A percentile compares a stretch with the other conserved stretches of the same genome.
phyloP scores from a whole-genome alignment of 2,888 invertebrate genomes.

The Hetaerina titia region DNA sequence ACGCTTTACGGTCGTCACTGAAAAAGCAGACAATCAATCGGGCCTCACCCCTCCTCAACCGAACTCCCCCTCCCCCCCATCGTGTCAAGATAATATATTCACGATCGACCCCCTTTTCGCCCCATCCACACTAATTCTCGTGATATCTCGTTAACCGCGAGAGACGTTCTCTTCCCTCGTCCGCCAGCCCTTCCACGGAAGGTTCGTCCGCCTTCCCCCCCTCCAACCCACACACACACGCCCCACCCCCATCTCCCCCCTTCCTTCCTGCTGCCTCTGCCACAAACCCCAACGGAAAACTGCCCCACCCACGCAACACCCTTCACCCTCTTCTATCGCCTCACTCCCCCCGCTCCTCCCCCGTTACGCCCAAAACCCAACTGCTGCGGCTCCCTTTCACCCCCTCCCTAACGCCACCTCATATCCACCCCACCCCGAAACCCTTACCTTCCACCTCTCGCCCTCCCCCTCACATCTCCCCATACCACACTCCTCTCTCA shows the following conservation, averaged over 20 bases:
- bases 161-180: not conserved
- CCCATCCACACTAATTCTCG: conserved; percentile 58
- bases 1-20: not conserved
- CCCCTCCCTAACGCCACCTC: too few relatives aligned
- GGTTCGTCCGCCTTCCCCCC: not conserved
- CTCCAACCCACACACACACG: not conserved
- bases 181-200: not conserved
- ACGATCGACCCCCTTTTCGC: conserved; percentile 44
- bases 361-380: not conserved
- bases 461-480: not conserved
- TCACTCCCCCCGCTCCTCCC: not conserved
- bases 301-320: not conserved
- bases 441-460: not conserved
- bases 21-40: conserved; percentile 40
- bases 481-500: not conserved
- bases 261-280: not conserved
- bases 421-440: too few relatives aligned
- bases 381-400: not conserved
- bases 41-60: not conserved
- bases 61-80: not conserved
- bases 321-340: not conserved
- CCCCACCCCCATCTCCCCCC: not conserved
- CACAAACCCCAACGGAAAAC: not conserved
- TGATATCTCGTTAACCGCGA: conserved; percentile 53
- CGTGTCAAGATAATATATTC: conserved; percentile 44